Base-by-base conservation (phyloP, 2,797 vertebrate species). In the Tragopan temminckii region DNA sequence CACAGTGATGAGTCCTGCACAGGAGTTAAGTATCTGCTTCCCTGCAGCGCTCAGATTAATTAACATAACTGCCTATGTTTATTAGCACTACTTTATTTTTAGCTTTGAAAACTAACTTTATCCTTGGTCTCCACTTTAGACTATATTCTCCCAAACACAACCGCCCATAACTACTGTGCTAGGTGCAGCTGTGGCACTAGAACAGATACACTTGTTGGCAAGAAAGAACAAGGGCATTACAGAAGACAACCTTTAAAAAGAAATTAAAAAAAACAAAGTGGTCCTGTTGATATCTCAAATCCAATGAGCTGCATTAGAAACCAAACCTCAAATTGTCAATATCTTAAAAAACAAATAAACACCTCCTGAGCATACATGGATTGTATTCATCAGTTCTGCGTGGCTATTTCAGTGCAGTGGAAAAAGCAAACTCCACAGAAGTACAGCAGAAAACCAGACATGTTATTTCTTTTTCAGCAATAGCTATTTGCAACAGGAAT, bases 1-100 rank as follows among this genome's bases (percentile, higher is more conserved):
- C 43, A 19, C 31, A 12, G 27, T 25, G 27, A 50, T 0, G 1
- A 66, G 24, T 63, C 27, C 29, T 9, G 0, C 15, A 27, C 2
- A 7, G 33, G 24, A 75, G 14, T 31, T 58, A 62, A 57, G 36
- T 31, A 20, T 20, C 16, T 62, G 75, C 59, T 42, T 9, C 33
- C 45, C 79, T 42, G 50, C 50, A 43, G 27, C 68, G 3, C 50
- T 74, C 5, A 0, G n/a, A 33, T 61, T 64, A 68, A 58, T 57
- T 76, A 59, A 48, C 3, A 3, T 24, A 61, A 63, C 35, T 35
- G 16, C 38, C 61, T 23, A 38, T 21, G 13, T 29, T 62, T 45
- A 70, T 27, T 62, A 59, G 50, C 13, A 35, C n/a, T 46, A 45
- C 18, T 50, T n/a, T 42, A 14, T 68, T 68, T 67, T 64, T 66